Conservation (phyloP, 2,888 invertebrate genomes). For the Noctua fimbriata region DNA sequence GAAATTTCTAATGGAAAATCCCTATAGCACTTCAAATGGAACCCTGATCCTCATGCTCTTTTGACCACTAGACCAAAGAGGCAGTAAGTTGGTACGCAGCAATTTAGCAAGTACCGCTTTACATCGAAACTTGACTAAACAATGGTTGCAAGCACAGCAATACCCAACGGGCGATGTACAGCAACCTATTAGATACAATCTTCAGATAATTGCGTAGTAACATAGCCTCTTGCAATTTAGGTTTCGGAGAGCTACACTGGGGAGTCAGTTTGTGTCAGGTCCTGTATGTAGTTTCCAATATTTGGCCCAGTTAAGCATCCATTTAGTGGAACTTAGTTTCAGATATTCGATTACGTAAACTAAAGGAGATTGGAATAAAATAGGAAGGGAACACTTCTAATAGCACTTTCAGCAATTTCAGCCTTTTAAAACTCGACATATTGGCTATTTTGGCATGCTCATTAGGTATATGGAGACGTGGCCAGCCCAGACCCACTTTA, state of each 20-base stretch:
- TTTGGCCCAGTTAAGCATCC: constrained; percentile 10
- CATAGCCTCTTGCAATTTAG: constrained; percentile 57
- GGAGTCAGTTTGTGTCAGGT: constrained; percentile 31
- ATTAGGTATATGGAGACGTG: background rate
- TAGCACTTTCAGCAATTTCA: background rate
- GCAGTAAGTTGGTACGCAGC: background rate
- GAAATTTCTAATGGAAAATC: background rate
- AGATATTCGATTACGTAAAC: background rate
- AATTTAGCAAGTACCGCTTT: constrained; percentile 6
- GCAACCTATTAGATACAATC: constrained; percentile 47
- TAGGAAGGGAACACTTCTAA: too few species aligned
- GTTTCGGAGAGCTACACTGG: constrained; percentile 53
- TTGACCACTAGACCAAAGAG: background rate
- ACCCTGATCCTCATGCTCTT: background rate
- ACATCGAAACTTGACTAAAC: constrained; percentile 27
- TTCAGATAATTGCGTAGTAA: constrained; percentile 52
- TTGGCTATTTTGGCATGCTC: background rate
- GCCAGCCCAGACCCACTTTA: background rate
- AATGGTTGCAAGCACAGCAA: constrained; percentile 14
- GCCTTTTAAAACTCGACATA: background rate
- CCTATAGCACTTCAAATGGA: background rate
- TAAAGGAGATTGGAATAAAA: background rate
- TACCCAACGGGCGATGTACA: constrained; percentile 36
- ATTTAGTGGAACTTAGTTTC: constrained; percentile 13
- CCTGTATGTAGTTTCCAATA: constrained; percentile 11